Percentiles rank a stretch among this genome's conserved stretches.
phyloP scores from a whole-genome alignment of 2,888 invertebrate species.

The Xanthia togata region DNA sequence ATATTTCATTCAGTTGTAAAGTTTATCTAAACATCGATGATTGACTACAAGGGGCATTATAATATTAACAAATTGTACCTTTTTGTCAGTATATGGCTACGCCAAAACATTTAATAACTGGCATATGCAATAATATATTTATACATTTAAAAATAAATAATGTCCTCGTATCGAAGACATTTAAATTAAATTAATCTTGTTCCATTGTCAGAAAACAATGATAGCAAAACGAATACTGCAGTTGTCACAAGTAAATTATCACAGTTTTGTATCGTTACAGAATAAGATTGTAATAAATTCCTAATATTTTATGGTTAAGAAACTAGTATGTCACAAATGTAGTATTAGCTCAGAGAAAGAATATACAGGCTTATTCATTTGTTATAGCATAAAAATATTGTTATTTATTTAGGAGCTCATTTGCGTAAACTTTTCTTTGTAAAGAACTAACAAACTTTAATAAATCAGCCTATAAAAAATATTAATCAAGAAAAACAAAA shows the following conservation, averaged over 20 bases:
- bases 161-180: constrained; percentile 14
- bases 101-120: not conserved
- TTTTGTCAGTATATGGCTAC: not conserved
- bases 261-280: not conserved
- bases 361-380: constrained; percentile 49
- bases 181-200: not conserved
- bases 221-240: constrained; percentile 25
- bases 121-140: not conserved
- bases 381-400: too few relatives aligned
- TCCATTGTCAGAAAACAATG: not conserved
- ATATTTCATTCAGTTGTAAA: not conserved
- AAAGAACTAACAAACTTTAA: not conserved
- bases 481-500: not conserved
- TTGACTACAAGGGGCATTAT: not conserved
- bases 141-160: not conserved
- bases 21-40: not conserved
- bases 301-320: not conserved
- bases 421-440: not conserved
- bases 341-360: constrained; percentile 11
- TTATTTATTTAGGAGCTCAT: not conserved
- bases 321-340: constrained; percentile 22
- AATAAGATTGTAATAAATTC: too few relatives aligned
- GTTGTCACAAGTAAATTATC: constrained; percentile 15
- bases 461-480: not conserved
- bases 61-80: constrained; percentile 3